Evolutionary conservation across 2,797 vertebrate species (phyloP).

Genomic region (Characodon lateralis): DNA sequence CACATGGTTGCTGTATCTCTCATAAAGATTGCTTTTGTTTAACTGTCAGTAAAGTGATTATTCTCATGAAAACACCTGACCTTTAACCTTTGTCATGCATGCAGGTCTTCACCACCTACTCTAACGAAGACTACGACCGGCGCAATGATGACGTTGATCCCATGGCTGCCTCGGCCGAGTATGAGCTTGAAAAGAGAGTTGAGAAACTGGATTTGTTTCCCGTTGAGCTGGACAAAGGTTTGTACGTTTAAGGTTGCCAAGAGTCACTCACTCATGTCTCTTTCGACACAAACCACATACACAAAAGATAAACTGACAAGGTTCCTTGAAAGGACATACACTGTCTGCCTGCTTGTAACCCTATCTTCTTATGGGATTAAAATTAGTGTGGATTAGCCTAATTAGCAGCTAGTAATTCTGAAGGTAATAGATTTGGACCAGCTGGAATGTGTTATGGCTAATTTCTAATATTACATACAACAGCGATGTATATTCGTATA

Average conservation of each 20-base stretch:
- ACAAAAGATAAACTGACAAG: constrained; percentile 12
- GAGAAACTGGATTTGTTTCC: constrained; percentile 96
- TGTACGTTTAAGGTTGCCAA: constrained; percentile 4
- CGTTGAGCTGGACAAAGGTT: constrained; percentile 96
- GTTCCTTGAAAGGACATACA: constrained; percentile 22
- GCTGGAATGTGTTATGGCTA: constrained; percentile 37
- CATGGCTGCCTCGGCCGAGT: constrained; percentile 96
- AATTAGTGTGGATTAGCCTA: constrained; percentile 73
- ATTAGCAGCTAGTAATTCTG: constrained; percentile 63
- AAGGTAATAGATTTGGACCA: constrained; percentile 57
- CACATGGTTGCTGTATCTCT: background rate
- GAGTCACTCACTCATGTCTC: constrained; percentile 61
- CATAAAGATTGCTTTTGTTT: too few relatives aligned
- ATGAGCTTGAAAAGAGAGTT: constrained; percentile 96
- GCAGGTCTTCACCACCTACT: constrained; percentile 97
- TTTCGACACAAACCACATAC: constrained; percentile 45
- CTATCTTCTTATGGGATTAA: constrained; percentile 73
- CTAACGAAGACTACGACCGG: constrained; percentile 94
- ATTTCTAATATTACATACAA: constrained; percentile 14
- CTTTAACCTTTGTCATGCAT: constrained; percentile 28
- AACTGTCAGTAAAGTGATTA: background rate
- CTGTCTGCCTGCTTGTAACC: constrained; percentile 45
- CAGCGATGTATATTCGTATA: background rate
- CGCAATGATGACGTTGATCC: constrained; percentile 97
- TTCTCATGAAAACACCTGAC: constrained; percentile 15